phyloP scores from a whole-genome alignment of 2,888 invertebrate genomes.

The Polyommatus iphigenia region DNA sequence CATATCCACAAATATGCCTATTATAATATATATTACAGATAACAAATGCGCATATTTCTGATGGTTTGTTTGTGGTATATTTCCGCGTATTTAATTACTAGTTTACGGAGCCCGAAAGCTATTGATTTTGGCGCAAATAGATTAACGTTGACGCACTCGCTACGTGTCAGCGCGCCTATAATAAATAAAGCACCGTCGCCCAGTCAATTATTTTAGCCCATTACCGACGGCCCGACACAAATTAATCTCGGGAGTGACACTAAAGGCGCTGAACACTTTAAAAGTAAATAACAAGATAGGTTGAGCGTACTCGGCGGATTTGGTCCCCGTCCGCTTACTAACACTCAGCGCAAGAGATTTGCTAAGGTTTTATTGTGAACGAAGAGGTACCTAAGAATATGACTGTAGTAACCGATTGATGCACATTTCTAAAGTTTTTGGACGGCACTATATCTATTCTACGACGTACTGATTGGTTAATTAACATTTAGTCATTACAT shows the following conservation, averaged over 20 bases:
- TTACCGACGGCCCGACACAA: conserved; percentile 73
- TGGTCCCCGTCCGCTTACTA: neutral
- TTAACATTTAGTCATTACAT: too few relatives aligned
- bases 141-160: conserved; percentile 53
- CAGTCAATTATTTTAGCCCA: conserved; percentile 77
- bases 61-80: neutral
- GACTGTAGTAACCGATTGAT: neutral
- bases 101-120: conserved; percentile 2
- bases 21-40: too few relatives aligned
- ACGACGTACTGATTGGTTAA: too few relatives aligned
- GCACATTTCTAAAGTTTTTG: neutral
- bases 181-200: conserved; percentile 70
- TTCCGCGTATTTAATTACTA: conserved; percentile 22
- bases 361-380: neutral
- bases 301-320: neutral
- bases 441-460: too few relatives aligned
- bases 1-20: neutral
- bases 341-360: neutral
- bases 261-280: conserved; percentile 73
- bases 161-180: conserved; percentile 58
- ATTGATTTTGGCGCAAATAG: conserved; percentile 37
- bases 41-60: neutral
- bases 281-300: conserved; percentile 40
- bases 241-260: conserved; percentile 77
- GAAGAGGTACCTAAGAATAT: neutral